Conservation (phyloP, 2,888 invertebrate species). For the Thera obeliscata region DNA sequence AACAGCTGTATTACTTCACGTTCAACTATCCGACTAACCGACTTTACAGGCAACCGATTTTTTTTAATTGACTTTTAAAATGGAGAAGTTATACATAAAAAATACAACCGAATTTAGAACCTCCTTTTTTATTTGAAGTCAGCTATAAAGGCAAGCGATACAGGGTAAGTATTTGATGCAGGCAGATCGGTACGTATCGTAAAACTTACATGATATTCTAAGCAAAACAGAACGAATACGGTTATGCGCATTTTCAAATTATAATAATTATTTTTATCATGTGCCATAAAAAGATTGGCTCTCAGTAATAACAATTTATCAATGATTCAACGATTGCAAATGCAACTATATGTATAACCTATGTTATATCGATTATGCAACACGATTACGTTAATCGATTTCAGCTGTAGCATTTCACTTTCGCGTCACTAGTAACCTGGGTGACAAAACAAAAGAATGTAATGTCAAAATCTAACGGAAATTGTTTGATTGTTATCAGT, state of each 20-base stretch:
- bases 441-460: slow-evolving; percentile 9
- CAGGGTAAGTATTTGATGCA: not conserved
- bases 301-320: slow-evolving; percentile 42
- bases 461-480: slow-evolving; percentile 25
- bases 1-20: too few species aligned
- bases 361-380: slow-evolving; percentile 50
- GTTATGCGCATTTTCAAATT: slow-evolving; percentile 40
- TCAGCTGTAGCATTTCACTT: slow-evolving; percentile 29
- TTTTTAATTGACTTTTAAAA: too few species aligned
- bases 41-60: too few species aligned
- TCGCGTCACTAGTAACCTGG: slow-evolving; percentile 33
- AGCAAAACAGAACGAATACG: slow-evolving; percentile 26
- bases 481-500: slow-evolving; percentile 14
- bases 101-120: too few species aligned
- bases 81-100: too few species aligned
- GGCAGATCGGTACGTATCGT: not conserved
- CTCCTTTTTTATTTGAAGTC: too few species aligned
- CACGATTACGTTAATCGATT: slow-evolving; percentile 42
- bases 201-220: slow-evolving; percentile 29
- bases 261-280: slow-evolving; percentile 32
- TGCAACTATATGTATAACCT: slow-evolving; percentile 50
- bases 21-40: too few species aligned
- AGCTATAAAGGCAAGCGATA: too few species aligned
- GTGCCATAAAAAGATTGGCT: slow-evolving; percentile 41
- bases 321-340: slow-evolving; percentile 48